These are phyloP conservation scores for Lasioglossum leucozonium DNA, from an alignment of 2,888 invertebrate genomes.

Conservation along the genomic window DNA sequence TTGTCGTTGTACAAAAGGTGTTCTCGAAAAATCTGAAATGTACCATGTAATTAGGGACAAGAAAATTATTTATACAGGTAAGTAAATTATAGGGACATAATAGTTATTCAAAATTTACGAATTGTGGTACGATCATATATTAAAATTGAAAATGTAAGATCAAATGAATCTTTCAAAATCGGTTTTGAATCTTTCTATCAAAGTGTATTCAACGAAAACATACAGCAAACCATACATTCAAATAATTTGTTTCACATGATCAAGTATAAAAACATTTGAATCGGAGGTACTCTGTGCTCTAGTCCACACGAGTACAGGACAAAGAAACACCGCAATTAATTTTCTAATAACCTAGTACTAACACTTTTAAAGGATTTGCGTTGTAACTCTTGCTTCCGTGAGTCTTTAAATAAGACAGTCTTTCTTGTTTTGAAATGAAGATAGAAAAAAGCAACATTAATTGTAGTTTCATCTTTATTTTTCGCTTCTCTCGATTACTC, in stretches of 20 bases:
- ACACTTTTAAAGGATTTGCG: not conserved
- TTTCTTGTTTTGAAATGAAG: not conserved
- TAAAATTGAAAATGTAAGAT: not conserved
- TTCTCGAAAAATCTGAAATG: constrained; percentile 88
- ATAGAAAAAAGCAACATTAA: not conserved
- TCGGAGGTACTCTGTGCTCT: not conserved
- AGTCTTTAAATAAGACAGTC: not conserved
- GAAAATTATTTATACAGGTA: constrained; percentile 90
- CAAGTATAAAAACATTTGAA: not conserved
- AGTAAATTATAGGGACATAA: constrained; percentile 36
- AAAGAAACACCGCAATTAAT: not conserved
- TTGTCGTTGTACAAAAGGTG: constrained; percentile 92
- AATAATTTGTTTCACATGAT: not conserved
- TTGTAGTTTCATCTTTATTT: constrained; percentile 2
- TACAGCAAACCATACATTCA: not conserved
- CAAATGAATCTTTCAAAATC: not conserved
- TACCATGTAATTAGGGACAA: constrained; percentile 90
- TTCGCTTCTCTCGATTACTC: constrained; percentile 13
- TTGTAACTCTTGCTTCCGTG: not conserved
- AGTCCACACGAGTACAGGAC: not conserved
- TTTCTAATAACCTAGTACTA: not conserved
- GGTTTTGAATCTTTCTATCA: not conserved
- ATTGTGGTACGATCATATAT: not conserved
- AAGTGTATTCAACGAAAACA: not conserved
- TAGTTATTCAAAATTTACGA: not conserved